Conservation (phyloP, 2,888 invertebrate genomes). For the Prenolepis imparis region DNA sequence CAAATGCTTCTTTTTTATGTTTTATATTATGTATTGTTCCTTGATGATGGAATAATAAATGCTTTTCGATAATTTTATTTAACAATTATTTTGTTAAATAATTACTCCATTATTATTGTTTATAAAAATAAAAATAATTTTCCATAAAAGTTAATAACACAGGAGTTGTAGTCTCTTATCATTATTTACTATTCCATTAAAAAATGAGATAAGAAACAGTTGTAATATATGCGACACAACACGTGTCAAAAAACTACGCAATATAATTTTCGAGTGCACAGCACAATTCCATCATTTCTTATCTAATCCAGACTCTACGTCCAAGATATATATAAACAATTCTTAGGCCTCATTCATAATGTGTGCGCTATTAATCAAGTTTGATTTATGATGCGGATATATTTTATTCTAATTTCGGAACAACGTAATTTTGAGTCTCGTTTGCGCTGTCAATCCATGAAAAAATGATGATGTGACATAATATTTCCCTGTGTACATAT, state of each 20-base stretch:
- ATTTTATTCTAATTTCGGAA: background rate
- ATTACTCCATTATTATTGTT: background rate
- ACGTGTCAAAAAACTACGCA: background rate
- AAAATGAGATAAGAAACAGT: background rate
- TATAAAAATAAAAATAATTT: background rate
- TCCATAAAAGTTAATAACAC: background rate
- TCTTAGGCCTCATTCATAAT: conserved; percentile 2
- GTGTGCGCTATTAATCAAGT: too few relatives aligned
- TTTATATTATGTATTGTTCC: too few relatives aligned
- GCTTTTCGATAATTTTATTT: too few relatives aligned
- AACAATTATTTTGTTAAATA: background rate
- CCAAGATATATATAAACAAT: background rate
- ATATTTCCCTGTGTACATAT: background rate
- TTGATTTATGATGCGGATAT: background rate
- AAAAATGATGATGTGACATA: background rate
- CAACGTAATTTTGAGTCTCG: background rate
- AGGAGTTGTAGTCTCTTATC: background rate
- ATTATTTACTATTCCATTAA: background rate
- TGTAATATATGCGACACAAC: background rate
- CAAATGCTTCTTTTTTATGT: too few relatives aligned
- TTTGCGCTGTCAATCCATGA: background rate
- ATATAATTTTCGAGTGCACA: background rate
- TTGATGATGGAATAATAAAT: too few relatives aligned
- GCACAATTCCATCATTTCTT: background rate
- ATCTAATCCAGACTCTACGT: background rate